A percentile compares a stretch with the other conserved stretches of the same genome.
Evolutionary conservation across 2,797 vertebrate genomes (phyloP).

Genomic region (Lepidocolaptes lacrymiger): DNA sequence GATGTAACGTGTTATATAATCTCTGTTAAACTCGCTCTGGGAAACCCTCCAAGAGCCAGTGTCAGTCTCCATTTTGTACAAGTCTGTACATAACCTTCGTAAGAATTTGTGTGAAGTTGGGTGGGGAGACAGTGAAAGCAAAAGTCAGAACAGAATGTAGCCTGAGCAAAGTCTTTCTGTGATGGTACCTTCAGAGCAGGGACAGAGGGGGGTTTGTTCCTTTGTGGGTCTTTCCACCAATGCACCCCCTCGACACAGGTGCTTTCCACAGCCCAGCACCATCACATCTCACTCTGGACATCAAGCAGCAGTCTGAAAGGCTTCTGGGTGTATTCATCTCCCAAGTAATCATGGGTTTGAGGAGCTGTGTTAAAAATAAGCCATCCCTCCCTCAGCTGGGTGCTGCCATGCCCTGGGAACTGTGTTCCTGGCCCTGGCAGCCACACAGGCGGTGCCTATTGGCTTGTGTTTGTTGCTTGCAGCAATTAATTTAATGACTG

Average conservation of each 20-base stretch:
- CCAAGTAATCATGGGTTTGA: background rate
- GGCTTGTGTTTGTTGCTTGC: background rate
- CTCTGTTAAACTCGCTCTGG: constrained; percentile 63
- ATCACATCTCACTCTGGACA: background rate
- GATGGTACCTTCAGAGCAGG: background rate
- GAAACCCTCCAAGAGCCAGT: constrained; percentile 65
- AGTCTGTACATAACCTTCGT: constrained; percentile 66
- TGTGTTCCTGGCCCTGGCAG: background rate
- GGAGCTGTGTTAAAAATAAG: background rate
- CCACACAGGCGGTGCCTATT: rapidly evolving
- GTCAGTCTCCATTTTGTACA: constrained; percentile 67
- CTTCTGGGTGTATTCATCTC: background rate
- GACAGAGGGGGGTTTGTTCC: background rate
- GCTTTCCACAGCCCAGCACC: background rate
- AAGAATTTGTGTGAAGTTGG: constrained; percentile 59
- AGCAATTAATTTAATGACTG: background rate
- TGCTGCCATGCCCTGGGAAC: background rate
- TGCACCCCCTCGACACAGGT: background rate
- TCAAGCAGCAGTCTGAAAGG: background rate
- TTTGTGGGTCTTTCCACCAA: background rate
- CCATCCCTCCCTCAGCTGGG: background rate
- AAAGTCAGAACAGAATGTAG: constrained; percentile 26
- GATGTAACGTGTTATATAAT: constrained; percentile 70
- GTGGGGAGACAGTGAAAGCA: constrained; percentile 44
- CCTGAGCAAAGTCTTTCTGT: background rate